Base-by-base conservation (phyloP, 2,113 vertebrate genomes). In the Hemibagrus wyckioides region DNA sequence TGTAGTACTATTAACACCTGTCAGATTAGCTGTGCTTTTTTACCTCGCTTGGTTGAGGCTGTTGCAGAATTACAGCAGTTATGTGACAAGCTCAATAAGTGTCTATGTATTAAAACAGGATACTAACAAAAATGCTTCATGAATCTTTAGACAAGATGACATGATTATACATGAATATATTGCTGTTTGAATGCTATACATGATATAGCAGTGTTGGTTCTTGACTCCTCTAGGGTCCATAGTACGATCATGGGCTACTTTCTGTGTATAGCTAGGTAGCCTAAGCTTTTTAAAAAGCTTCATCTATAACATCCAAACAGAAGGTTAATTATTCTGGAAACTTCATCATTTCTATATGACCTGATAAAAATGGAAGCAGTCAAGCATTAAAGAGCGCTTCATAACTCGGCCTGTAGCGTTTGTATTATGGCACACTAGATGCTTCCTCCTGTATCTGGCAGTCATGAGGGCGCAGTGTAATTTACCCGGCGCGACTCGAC, bases 11-110 rank as follows among this genome's bases (percentile, higher is more conserved):
- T 71, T 63, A 88, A 73, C 83, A 88, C 77, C 75, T 88, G 82
- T 80, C 82, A 76, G 57, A 88, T 84, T 57, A 57, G 75, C 52
- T 80, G 61, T 73, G 82, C 28, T 80, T 76, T 87, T 77, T 83
- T 77, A 50, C 48, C 83, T 82, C 25, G 77, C 30, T 69, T 69
- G 23, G 23, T 28, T 0, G 71, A 48, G 71, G 71, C 36, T 73
- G 36, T 44, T 75, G 23, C 23, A 75, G 71, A 13, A 28, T 10
- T 75, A 25, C 39, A 75, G 39, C 13, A 75, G 39, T 75, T 44
- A 44, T 0, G 71, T 75, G 71, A 28, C 39, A 44, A 75, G 23
- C 39, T 48, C 13, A 11, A 19, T 25, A 44, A 44, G 23, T 44
- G 48, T 3, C 10, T 25, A 39, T 14, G 23, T 44, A 75, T 59